phyloP scores from a whole-genome alignment of 2,797 vertebrate species.

The Mormyrops attenuatus region DNA sequence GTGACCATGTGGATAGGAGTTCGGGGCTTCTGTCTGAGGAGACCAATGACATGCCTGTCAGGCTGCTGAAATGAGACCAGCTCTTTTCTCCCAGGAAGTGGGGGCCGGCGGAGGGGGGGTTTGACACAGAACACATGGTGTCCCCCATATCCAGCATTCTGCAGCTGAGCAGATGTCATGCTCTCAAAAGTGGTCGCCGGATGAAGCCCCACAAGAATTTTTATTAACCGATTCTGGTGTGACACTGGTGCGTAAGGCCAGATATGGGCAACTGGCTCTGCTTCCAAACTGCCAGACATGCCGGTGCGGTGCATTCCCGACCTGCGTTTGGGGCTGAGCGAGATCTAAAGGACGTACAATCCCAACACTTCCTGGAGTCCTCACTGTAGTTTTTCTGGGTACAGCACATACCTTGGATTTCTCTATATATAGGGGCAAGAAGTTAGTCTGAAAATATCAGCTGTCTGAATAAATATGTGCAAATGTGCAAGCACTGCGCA shows the following conservation, averaged over 20 bases:
- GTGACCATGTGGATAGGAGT: background rate
- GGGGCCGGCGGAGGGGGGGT: too few species aligned
- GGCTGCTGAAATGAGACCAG: background rate
- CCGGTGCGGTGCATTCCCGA: background rate
- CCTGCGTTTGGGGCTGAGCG: background rate
- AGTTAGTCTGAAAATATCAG: background rate
- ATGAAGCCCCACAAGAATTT: background rate
- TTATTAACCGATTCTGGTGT: background rate
- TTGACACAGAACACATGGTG: background rate
- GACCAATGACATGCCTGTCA: background rate
- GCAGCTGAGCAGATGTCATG: background rate
- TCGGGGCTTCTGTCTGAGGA: background rate
- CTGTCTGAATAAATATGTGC: background rate
- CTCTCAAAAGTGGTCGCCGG: background rate
- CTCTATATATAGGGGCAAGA: background rate
- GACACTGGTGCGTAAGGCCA: background rate
- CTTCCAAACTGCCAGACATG: background rate
- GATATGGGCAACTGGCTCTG: background rate
- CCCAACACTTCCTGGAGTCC: background rate
- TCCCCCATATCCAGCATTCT: background rate
- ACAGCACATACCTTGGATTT: background rate
- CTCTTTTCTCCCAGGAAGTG: slow-evolving; percentile 6
- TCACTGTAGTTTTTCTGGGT: background rate
- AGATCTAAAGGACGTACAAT: background rate
- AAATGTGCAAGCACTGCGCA: background rate